These are phyloP conservation scores for Pangasius larnaudii DNA, from an alignment of 2,797 vertebrate species.

Conservation along the genomic window DNA sequence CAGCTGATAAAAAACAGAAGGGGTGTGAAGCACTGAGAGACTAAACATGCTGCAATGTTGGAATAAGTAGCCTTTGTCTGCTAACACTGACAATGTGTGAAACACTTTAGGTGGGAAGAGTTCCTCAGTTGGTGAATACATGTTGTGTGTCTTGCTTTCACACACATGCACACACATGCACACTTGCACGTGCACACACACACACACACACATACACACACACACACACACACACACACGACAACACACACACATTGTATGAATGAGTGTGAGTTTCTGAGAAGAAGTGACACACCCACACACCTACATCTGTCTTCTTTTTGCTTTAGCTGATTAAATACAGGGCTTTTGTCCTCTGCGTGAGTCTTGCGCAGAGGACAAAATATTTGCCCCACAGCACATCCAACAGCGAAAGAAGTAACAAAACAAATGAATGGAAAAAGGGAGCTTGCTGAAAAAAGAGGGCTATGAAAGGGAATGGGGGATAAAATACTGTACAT, in stretches of 20 bases:
- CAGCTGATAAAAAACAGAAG: neutral
- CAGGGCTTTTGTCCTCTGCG: constrained; percentile 69
- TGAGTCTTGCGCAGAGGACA: constrained; percentile 49
- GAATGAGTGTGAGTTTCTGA: constrained; percentile 17
- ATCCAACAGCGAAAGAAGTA: constrained; percentile 26
- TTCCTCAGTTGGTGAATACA: neutral
- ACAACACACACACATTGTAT: neutral
- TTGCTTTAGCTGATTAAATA: constrained; percentile 74
- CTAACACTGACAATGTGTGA: neutral
- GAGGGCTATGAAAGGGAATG: neutral
- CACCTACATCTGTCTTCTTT: constrained; percentile 56
- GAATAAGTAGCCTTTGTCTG: neutral
- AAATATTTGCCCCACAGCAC: constrained; percentile 27
- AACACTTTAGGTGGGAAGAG: constrained; percentile 3
- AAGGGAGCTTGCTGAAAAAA: neutral
- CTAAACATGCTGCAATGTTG: neutral
- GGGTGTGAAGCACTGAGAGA: neutral
- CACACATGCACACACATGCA: neutral
- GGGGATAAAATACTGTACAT: neutral
- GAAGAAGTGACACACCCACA: constrained; percentile 26
- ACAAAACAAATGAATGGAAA: constrained; percentile 18
- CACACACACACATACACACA: neutral
- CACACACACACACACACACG: neutral
- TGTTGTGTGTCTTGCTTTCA: neutral
- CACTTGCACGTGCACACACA: neutral